Evolutionary conservation across 2,113 vertebrate species (phyloP).

Genomic region (Bagarius yarrelli): DNA sequence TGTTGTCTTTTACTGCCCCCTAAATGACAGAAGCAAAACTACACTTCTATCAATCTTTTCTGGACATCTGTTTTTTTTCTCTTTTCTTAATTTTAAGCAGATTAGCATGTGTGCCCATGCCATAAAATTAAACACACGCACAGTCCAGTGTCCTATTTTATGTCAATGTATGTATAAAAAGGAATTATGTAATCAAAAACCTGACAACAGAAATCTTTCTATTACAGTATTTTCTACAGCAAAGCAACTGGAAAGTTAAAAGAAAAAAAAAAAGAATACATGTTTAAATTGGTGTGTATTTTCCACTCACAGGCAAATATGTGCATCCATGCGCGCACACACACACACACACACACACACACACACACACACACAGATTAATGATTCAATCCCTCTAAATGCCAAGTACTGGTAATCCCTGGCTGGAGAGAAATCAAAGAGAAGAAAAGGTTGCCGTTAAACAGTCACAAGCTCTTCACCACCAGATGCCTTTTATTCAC

Average conservation of each 20-base stretch:
- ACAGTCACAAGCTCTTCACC: constrained; percentile 79
- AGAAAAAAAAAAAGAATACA: background rate
- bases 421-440: constrained; percentile 75
- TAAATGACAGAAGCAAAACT: constrained; percentile 56
- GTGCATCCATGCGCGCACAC: background rate
- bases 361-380: constrained; percentile 60
- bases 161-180: background rate
- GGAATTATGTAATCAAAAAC: background rate
- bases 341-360: constrained; percentile 9
- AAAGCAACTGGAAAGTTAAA: background rate
- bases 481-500: constrained; percentile 94
- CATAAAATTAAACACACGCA: background rate
- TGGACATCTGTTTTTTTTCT: background rate
- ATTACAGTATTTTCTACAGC: background rate
- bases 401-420: constrained; percentile 76
- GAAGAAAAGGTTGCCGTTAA: constrained; percentile 76
- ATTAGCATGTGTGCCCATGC: background rate
- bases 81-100: background rate
- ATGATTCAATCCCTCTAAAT: constrained; percentile 73
- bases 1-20: constrained; percentile 72
- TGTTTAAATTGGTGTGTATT: background rate
- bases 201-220: background rate
- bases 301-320: background rate
- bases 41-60: background rate
- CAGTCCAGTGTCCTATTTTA: background rate